Percentiles rank a stretch among this genome's conserved stretches.
These are phyloP conservation scores for Ailurus styani DNA, from an alignment of 2,113 vertebrate genomes.

Conservation along the genomic window DNA sequence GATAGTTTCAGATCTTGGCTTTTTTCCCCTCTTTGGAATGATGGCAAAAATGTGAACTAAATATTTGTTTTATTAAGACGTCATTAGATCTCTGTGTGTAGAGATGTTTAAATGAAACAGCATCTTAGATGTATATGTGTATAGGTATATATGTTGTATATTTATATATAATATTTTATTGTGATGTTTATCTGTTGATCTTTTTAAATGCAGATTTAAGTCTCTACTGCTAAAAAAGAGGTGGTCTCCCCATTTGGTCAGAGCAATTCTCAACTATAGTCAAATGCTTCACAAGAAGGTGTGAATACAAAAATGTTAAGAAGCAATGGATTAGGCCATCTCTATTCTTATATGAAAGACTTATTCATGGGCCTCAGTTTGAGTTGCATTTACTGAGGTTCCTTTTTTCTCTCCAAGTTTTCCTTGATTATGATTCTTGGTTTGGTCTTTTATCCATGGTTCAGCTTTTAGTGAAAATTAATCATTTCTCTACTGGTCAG, in stretches of 20 bases:
- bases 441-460: background rate
- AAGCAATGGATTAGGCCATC: background rate
- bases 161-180: background rate
- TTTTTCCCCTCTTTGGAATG: conserved; percentile 14
- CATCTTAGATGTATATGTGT: background rate
- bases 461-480: conserved; percentile 1
- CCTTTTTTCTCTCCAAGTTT: background rate
- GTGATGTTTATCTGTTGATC: background rate
- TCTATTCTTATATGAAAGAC: background rate
- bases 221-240: background rate
- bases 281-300: background rate
- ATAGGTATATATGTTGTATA: background rate
- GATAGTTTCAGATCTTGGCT: background rate
- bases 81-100: conserved; percentile 48
- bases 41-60: conserved; percentile 58
- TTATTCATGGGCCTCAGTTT: background rate
- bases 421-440: background rate
- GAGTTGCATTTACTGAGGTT: background rate
- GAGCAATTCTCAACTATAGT: background rate
- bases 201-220: background rate
- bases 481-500: background rate
- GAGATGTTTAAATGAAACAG: background rate
- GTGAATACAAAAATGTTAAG: background rate
- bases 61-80: conserved; percentile 45
- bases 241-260: background rate